Base-by-base conservation (phyloP, 2,113 vertebrate species). In the Poeciliopsis retropinna region DNA sequence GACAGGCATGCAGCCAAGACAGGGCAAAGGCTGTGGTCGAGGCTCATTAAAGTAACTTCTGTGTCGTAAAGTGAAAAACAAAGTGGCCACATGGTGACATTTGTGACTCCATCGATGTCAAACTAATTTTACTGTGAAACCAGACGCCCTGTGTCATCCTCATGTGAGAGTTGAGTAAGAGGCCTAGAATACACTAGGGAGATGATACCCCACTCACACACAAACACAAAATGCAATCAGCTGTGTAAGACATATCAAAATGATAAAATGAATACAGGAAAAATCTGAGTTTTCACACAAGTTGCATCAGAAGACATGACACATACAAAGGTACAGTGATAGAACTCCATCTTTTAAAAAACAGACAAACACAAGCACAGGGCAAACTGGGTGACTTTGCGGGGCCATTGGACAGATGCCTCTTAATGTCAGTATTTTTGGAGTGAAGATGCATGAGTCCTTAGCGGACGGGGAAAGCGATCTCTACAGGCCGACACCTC, bases 81-180 rank as follows among this genome's bases (percentile, higher is more conserved):
- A 80, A 28, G 74, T 74, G 75, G 77, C 83, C 85, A 90, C 85
- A 89, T 85, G 83, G 85, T 87, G 89, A 93, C 92, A 93, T 90
- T 91, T 92, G 84, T 88, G 81, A 89, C 87, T 89, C 85, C 64
- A 79, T 84, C 61, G 75, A 92, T 90, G 89, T 89, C 88, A 89
- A 79, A 83, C 91, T 91, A 93, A 93, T 93, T 94, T 93, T 91
- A 92, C 85, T 92, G 81, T 92, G 91, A 93, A 93, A 94, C 91
- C 88, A 94, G 90, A 94, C 76, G 87, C 92, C 85, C 47, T 32
- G 81, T 89, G 87, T 93, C 91, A 91, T 83, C 84, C 92, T 90
- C 92, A 93, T 93, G 91, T 94, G 94, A 94, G 90, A 80, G 87
- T 63, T 94, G 93, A 94, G 91, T 92, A 93, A 94, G 87, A 73